Evolutionary conservation across 2,113 vertebrate genomes (phyloP).

Genomic region (Rhinogobius similis): DNA sequence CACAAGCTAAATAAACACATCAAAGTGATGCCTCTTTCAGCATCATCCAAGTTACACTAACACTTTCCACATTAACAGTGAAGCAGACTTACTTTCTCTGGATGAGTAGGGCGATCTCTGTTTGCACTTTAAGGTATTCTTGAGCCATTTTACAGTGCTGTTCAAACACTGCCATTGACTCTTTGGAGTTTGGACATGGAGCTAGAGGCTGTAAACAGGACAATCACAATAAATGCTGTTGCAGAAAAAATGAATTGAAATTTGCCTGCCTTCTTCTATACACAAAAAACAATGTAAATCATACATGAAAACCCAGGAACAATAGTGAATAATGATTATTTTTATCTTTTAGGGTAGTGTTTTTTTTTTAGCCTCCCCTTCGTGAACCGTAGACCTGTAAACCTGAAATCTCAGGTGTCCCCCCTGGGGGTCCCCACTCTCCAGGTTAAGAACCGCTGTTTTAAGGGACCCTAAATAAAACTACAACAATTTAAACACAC

Average conservation of each 20-base stretch:
- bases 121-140: slow-evolving; percentile 99
- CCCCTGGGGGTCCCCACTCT: too few species aligned
- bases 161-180: slow-evolving; percentile 99
- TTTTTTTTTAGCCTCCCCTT: too few species aligned
- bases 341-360: neutral
- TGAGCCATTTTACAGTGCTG: slow-evolving; percentile 99
- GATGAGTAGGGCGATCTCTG: slow-evolving; percentile 95
- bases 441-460: too few species aligned
- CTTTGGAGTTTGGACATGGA: slow-evolving; percentile 99
- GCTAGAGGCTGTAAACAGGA: slow-evolving; percentile 89
- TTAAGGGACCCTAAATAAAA: too few species aligned
- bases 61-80: neutral
- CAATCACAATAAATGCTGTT: neutral
- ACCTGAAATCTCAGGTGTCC: too few species aligned
- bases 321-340: too few species aligned
- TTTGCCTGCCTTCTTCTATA: neutral
- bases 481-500: neutral
- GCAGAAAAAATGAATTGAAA: neutral
- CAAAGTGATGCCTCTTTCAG: too few species aligned
- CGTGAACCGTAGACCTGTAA: too few species aligned
- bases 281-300: neutral
- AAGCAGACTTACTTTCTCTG: slow-evolving; percentile 92
- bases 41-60: neutral
- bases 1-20: neutral
- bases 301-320: neutral